A percentile compares a stretch with the other conserved stretches of the same genome.
Conservation (phyloP, 2,113 vertebrate genomes). For the Sminthopsis crassicaudata region DNA sequence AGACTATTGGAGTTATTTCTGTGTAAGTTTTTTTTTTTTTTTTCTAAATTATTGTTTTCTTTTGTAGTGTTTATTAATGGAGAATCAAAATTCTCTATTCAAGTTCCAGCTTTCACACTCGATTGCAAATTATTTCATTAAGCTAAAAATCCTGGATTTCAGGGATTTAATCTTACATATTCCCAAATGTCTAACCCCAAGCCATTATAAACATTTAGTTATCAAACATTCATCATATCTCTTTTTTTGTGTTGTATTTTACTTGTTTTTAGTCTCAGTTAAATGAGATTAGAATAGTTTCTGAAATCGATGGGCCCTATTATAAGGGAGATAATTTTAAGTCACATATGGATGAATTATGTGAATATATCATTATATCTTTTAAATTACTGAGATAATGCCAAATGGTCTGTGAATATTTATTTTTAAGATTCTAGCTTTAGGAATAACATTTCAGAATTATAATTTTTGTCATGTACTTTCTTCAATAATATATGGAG, state of each 20-base stretch:
- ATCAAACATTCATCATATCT: neutral
- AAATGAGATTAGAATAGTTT: neutral
- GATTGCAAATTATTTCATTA: neutral
- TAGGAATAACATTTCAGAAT: neutral
- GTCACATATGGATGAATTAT: neutral
- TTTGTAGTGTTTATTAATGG: slow-evolving; percentile 49
- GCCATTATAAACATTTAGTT: neutral
- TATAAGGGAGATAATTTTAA: neutral
- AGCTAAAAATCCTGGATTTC: neutral
- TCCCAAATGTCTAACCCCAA: neutral
- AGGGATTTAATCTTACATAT: neutral
- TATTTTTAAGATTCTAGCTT: neutral
- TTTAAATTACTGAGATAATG: neutral
- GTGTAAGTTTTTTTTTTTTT: slow-evolving; percentile 40
- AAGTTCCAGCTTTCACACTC: neutral
- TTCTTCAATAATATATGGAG: neutral
- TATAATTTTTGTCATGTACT: neutral
- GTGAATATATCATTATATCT: neutral
- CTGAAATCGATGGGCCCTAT: neutral
- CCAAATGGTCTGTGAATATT: neutral
- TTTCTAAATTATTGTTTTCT: slow-evolving; percentile 40
- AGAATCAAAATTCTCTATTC: neutral
- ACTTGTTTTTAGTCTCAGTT: neutral
- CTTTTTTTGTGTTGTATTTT: neutral
- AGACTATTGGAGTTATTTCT: slow-evolving; percentile 50